Conservation (phyloP, 2,797 vertebrate species). For the Peromyscus aztecus region DNA sequence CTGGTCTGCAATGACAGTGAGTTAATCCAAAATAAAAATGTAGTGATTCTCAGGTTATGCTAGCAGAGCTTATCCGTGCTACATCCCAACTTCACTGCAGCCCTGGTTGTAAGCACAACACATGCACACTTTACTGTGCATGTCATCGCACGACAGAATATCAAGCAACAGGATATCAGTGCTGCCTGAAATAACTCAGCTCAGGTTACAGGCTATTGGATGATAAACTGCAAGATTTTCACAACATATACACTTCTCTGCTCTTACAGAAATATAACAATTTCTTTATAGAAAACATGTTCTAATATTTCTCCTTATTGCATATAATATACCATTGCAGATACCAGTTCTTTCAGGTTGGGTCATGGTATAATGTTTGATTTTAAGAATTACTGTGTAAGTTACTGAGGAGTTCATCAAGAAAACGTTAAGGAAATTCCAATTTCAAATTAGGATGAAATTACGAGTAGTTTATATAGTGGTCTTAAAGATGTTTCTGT, state of each 20-base stretch:
- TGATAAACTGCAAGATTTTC: neutral
- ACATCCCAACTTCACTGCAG: neutral
- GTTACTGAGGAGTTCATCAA: neutral
- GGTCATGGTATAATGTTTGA: neutral
- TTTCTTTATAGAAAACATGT: neutral
- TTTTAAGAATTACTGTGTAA: neutral
- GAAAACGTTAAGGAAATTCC: neutral
- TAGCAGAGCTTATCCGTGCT: neutral
- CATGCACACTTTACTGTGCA: neutral
- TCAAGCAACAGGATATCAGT: too few species aligned
- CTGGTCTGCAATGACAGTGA: neutral
- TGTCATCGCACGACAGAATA: too few species aligned
- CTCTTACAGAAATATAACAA: neutral
- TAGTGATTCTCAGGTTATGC: too few species aligned
- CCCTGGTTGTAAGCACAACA: neutral
- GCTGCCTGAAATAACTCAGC: too few species aligned
- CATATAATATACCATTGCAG: neutral
- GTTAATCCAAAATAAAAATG: neutral
- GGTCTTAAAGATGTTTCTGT: neutral
- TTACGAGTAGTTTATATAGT: neutral
- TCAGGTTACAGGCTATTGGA: too few species aligned
- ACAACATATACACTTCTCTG: neutral
- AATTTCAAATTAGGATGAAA: neutral
- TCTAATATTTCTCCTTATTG: too few species aligned
- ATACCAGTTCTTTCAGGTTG: neutral